Percentiles rank a stretch among this genome's conserved stretches.
phyloP scores from a whole-genome alignment of 2,113 vertebrate species.

The Ornithorhynchus anatinus region DNA sequence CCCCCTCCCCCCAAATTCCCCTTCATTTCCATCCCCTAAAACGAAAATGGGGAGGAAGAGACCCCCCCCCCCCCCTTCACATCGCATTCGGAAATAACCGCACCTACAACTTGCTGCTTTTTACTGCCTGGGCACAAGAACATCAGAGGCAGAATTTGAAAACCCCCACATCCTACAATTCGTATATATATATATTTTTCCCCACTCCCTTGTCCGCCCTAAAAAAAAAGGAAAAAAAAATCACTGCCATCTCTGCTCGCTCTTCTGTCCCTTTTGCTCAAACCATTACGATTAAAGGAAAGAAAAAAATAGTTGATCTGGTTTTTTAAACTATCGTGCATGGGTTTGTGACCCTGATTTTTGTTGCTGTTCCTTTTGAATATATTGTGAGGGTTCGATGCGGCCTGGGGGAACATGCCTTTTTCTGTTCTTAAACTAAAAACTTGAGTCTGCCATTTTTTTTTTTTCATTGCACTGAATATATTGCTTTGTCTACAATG shows the following conservation, averaged over 20 bases:
- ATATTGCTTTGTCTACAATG: constrained; percentile 77
- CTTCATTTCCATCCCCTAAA: constrained; percentile 55
- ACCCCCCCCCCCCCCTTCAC: constrained; percentile 36
- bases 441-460: constrained; percentile 71
- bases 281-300: constrained; percentile 53
- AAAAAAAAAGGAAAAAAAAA: constrained; percentile 47
- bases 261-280: constrained; percentile 32
- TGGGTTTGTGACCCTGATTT: constrained; percentile 62
- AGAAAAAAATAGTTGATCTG: constrained; percentile 44
- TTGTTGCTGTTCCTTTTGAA: too few relatives aligned
- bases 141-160: constrained; percentile 69
- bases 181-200: constrained; percentile 25
- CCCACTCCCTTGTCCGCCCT: constrained; percentile 49
- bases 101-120: constrained; percentile 86
- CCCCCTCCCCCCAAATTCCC: constrained; percentile 64
- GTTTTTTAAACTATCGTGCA: constrained; percentile 64
- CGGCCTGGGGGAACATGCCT: constrained; percentile 62
- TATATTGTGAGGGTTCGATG: constrained; percentile 59
- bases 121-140: constrained; percentile 72
- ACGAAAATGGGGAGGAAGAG: constrained; percentile 57
- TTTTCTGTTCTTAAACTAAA: constrained; percentile 82
- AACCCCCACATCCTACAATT: constrained; percentile 56
- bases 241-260: constrained; percentile 1
- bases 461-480: constrained; percentile 88
- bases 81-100: constrained; percentile 77